A percentile compares a stretch with the other conserved stretches of the same genome.
Conservation (phyloP, 2,113 vertebrate species). For the Boleophthalmus pectinirostris region DNA sequence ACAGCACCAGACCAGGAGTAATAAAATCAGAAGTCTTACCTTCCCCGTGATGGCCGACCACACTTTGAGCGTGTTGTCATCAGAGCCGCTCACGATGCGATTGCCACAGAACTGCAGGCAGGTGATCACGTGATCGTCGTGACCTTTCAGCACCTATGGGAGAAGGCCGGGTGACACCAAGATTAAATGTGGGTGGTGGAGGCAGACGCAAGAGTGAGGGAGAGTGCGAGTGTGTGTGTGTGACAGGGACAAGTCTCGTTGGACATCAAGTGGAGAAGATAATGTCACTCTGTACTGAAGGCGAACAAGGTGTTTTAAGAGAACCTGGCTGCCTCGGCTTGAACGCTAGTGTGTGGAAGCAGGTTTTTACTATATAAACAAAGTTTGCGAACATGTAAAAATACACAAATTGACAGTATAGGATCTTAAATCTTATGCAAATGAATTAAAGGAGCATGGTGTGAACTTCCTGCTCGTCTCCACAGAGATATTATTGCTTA, state of each 20-base stretch:
- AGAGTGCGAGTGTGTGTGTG: background rate
- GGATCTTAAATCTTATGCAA: no score
- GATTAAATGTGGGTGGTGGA: background rate
- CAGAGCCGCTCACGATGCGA: slow-evolving; percentile 96
- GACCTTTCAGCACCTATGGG: slow-evolving; percentile 96
- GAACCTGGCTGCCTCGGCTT: slow-evolving; percentile 7
- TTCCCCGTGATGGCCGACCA: slow-evolving; percentile 99
- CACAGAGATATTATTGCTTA: no score
- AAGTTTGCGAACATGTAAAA: no score
- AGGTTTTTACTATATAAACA: background rate
- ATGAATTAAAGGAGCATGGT: no score
- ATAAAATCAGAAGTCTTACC: slow-evolving; percentile 70
- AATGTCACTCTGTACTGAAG: slow-evolving; percentile 47
- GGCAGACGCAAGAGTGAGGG: slow-evolving; percentile 3
- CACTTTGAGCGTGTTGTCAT: slow-evolving; percentile 98
- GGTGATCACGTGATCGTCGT: slow-evolving; percentile 98
- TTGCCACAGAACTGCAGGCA: slow-evolving; percentile 98
- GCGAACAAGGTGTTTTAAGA: slow-evolving; percentile 35
- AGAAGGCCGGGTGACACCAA: slow-evolving; percentile 6
- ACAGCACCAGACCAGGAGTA: background rate
- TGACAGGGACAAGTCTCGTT: slow-evolving; percentile 31
- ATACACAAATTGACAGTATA: no score
- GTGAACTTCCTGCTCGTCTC: no score
- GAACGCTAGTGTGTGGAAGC: background rate
- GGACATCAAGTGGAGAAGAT: slow-evolving; percentile 40